Conservation (phyloP, 1,140 invertebrate species). For the Argopecten irradians region DNA sequence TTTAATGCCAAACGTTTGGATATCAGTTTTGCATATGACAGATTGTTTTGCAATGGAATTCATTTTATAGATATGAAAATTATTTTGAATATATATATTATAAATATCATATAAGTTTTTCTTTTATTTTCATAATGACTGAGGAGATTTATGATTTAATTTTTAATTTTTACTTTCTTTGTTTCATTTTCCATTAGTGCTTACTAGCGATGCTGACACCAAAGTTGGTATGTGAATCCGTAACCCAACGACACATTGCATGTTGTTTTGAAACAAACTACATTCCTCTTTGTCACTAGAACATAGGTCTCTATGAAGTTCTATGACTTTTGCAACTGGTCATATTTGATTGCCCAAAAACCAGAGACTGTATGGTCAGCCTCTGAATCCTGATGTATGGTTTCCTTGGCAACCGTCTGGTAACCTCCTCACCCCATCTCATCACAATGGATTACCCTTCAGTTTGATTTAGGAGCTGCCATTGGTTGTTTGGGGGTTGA, state of each 20-base stretch:
- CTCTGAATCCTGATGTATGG: neutral
- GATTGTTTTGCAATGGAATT: constrained; percentile 4
- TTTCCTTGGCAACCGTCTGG: neutral
- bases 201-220: constrained; percentile 67
- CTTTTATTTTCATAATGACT: neutral
- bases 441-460: neutral
- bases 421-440: neutral
- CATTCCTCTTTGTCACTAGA: neutral
- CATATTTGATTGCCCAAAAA: neutral
- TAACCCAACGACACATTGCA: constrained; percentile 25
- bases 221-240: constrained; percentile 69
- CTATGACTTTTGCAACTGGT: neutral
- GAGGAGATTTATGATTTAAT: constrained; percentile 34
- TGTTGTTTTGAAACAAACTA: neutral
- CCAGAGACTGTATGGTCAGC: neutral
- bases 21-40: constrained; percentile 10
- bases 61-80: neutral
- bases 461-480: neutral
- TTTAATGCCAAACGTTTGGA: neutral
- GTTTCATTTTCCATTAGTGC: constrained; percentile 69
- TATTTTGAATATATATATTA: neutral
- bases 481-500: neutral
- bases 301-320: neutral
- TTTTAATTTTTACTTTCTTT: constrained; percentile 56
- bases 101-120: neutral